Base-by-base conservation (phyloP, 2,888 invertebrate species). In the Teleiodes luculella region DNA sequence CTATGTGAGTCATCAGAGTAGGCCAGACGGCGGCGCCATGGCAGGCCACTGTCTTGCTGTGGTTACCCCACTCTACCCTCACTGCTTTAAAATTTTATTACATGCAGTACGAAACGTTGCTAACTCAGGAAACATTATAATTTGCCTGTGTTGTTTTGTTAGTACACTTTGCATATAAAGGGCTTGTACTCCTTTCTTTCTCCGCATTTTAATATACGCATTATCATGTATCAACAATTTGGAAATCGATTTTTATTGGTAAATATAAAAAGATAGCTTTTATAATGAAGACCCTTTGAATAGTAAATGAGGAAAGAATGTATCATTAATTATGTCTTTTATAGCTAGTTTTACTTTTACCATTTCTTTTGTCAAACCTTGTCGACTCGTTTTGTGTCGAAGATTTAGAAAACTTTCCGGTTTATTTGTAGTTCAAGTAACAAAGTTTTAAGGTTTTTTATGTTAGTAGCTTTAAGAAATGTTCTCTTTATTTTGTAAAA, bases 1-100 rank as follows among this genome's bases (percentile, higher is more conserved):
- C 86, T 65, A n/a, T n/a, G 73, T 88, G 88, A 88, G 72, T 88
- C 88, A 88, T 70, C 62, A 24, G 57, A 59, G 58, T 66, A 86
- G 83, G 56, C 87, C 75, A 84, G 86, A 84, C 86, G 87, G 86
- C 87, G 87, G 75, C 72, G 14, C 28, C 43, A 24, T 33, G 33
- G 33, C 33, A 33, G 8, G 33, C 74, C 74, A 76, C 76, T 80
- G 79, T 80, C 79, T 78, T 82, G 70, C 63, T 68, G 28, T 28
- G 24, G 28, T 13, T 7, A 43, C 13, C 20, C 67, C 66, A 66
- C 72, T 73, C 71, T 70, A 41, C 39, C 39, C 39, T 18, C 39
- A 64, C 20, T 20, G 28, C n/a, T 43, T 43, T 43, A 13, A 71
- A 76, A 66, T 63, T 61, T 60, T 64, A 65, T 28, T n/a, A 10